Conservation (phyloP, 2,797 vertebrate genomes). For the Pantherophis alleghaniensis region DNA sequence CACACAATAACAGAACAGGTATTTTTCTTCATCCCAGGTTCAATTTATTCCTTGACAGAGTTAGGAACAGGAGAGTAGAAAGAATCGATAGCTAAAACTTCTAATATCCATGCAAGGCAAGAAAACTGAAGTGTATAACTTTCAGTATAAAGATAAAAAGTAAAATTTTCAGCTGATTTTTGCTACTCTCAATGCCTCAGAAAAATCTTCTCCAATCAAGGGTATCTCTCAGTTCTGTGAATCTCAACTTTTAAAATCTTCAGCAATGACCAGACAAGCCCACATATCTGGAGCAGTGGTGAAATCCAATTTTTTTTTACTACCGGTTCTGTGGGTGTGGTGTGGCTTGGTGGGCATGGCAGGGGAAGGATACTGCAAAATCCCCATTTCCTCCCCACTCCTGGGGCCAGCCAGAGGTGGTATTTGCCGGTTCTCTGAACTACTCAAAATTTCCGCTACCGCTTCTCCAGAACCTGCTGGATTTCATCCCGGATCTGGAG, state of each 20-base stretch:
- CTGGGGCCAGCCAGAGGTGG: no score
- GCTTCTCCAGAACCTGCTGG: no score
- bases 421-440: no score
- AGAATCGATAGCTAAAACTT: background rate
- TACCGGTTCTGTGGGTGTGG: no score
- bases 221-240: background rate
- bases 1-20: background rate
- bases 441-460: no score
- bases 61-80: no score
- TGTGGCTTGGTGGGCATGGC: no score
- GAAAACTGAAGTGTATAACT: background rate
- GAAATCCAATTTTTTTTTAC: no score
- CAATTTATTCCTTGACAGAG: no score
- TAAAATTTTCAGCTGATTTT: background rate
- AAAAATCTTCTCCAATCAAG: background rate
- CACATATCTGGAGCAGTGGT: background rate
- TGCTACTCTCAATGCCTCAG: background rate
- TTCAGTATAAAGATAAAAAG: background rate
- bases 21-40: background rate
- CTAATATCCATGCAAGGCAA: background rate
- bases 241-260: background rate
- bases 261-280: background rate
- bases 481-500: background rate
- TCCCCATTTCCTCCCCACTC: no score
- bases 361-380: no score